Evolutionary conservation across 2,113 vertebrate species (phyloP), one percentile per base, ranked within the genome.

Genomic region (Carassius gibelio): DNA sequence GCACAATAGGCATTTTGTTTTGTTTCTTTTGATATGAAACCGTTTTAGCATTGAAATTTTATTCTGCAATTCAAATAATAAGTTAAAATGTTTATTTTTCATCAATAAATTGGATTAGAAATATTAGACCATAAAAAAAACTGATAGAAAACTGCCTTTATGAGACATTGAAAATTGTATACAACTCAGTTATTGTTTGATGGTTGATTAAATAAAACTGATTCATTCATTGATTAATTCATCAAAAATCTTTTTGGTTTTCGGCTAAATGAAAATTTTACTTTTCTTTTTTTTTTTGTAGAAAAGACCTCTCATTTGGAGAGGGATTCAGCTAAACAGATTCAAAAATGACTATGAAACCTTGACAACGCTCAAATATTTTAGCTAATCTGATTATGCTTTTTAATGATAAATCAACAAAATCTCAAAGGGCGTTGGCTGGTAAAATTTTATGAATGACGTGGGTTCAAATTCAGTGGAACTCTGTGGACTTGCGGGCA

Each of bases 401-500:
- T 2, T 59, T 59, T 59, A 59, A n/a, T 59, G 57, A 59, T 59
- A 74, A 71, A 75, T 50, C n/a, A 26, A 26, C 42, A 75, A 75
- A 55, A 75, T 14, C 10, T 75, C 21, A 75, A 71, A 10, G 4
- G 36, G 68, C 11, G 36, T 42, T 15, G 13, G 10, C 42, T 75
- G 42, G 21, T 75, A 7, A 5, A 75, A 14, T 75, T 75, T 75
- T 48, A 48, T 75, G 71, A 75, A 75, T 75, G 71, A 75, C 21
- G n/a, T 48, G 5, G 21, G 11, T 26, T 75, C 42, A 42, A 74
- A 21, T 45, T 74, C 38, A 15, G 21, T 23, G 71, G 71, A 74
- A 48, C 48, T 23, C 11, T 75, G 11, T 75, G 42, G 42, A 50
- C 45, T 75, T 45, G 26, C 15, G 3, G 26, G 50, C 15, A 21